A percentile compares a stretch with the other conserved stretches of the same genome.
phyloP scores from a whole-genome alignment of 2,113 vertebrate species.

The Charadrius vociferus region DNA sequence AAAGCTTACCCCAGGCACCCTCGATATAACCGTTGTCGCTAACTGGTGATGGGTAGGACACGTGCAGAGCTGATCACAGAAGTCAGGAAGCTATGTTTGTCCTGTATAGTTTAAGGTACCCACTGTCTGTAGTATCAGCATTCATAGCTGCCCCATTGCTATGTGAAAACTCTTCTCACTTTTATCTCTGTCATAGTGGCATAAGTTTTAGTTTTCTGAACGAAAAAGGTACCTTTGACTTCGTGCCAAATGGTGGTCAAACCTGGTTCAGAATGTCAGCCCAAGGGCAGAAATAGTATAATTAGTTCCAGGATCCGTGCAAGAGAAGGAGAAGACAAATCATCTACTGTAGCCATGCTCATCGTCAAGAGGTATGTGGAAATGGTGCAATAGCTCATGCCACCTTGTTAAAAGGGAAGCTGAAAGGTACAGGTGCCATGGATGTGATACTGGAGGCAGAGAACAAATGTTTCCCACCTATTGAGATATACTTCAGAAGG shows the following conservation, averaged over 20 bases:
- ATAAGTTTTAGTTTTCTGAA: neutral
- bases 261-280: neutral
- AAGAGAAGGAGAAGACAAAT: neutral
- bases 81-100: neutral
- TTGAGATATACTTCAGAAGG: neutral
- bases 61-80: fast-evolving
- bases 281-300: neutral
- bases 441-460: neutral
- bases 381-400: neutral
- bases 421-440: neutral
- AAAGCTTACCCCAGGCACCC: neutral
- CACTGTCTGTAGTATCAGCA: neutral
- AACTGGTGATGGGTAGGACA: neutral
- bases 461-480: neutral
- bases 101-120: neutral
- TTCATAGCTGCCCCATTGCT: neutral
- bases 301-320: neutral
- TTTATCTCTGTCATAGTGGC: neutral
- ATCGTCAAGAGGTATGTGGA: neutral
- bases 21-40: neutral
- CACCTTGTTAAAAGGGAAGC: neutral
- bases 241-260: neutral
- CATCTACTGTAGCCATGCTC: neutral
- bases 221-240: neutral
- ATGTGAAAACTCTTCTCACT: neutral